Conservation (phyloP, 2,113 vertebrate species). For the Microcebus griseorufus region DNA sequence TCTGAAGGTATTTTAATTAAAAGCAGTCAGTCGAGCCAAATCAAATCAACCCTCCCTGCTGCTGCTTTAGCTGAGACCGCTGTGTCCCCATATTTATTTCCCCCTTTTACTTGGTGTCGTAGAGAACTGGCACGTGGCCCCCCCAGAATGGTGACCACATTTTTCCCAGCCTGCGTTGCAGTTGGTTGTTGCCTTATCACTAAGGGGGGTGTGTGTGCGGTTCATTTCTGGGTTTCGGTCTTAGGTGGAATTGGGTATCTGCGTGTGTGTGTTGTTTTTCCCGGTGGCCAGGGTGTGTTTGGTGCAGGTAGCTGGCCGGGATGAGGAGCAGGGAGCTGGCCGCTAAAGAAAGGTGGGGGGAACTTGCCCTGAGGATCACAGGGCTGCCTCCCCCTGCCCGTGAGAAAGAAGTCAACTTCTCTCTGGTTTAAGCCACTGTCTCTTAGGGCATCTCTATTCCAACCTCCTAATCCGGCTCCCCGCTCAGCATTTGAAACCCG, state of each 20-base stretch:
- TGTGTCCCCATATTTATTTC: background rate
- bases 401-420: background rate
- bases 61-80: background rate
- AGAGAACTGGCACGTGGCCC: background rate
- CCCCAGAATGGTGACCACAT: background rate
- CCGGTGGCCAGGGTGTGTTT: background rate
- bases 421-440: background rate
- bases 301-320: background rate
- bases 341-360: background rate
- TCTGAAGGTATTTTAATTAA: constrained; percentile 10
- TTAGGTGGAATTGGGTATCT: background rate
- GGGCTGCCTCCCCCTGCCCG: background rate
- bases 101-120: background rate
- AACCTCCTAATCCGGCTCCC: background rate
- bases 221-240: background rate
- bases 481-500: background rate
- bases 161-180: background rate
- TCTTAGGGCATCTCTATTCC: background rate
- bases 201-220: background rate
- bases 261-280: background rate
- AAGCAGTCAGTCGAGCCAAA: background rate
- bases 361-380: background rate
- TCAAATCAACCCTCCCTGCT: background rate
- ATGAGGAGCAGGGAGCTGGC: background rate
- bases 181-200: background rate